Conservation (phyloP, 2,113 vertebrate genomes). For the Beaufortia kweichowensis region DNA sequence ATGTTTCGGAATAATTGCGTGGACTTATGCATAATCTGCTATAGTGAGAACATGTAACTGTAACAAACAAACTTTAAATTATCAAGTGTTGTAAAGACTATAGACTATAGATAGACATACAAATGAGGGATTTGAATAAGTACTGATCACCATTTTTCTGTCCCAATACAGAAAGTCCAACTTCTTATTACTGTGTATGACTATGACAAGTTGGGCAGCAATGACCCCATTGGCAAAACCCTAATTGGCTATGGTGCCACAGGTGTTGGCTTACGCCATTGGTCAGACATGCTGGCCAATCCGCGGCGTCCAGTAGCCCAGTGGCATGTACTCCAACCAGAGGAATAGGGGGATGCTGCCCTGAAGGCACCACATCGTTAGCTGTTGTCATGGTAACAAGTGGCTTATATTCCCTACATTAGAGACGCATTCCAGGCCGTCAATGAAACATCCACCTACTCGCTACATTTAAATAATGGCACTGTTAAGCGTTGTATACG, state of each 20-base stretch:
- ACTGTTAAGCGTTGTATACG: constrained; percentile 2
- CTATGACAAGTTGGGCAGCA: constrained; percentile 78
- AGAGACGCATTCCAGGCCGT: background rate
- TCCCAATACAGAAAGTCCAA: constrained; percentile 75
- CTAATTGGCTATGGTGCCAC: constrained; percentile 82
- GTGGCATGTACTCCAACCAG: constrained; percentile 80
- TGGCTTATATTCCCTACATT: background rate
- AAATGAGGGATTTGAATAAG: background rate
- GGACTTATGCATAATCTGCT: too few species aligned
- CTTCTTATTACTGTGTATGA: constrained; percentile 76
- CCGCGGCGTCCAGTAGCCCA: constrained; percentile 82
- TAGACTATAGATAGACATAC: too few species aligned
- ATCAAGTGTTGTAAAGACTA: too few species aligned
- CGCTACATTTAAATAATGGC: background rate
- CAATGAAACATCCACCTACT: constrained; percentile 5
- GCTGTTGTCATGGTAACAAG: constrained; percentile 13
- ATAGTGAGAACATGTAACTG: too few species aligned
- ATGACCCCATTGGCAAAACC: constrained; percentile 78
- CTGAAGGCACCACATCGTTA: constrained; percentile 77
- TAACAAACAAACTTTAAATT: too few species aligned
- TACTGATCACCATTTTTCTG: background rate
- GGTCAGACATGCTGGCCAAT: constrained; percentile 85
- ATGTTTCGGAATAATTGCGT: too few species aligned
- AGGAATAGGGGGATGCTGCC: constrained; percentile 77
- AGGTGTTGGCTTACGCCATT: constrained; percentile 79